These are phyloP conservation scores for Gambelia wislizenii DNA, from an alignment of 2,797 vertebrate species.

Conservation along the genomic window DNA sequence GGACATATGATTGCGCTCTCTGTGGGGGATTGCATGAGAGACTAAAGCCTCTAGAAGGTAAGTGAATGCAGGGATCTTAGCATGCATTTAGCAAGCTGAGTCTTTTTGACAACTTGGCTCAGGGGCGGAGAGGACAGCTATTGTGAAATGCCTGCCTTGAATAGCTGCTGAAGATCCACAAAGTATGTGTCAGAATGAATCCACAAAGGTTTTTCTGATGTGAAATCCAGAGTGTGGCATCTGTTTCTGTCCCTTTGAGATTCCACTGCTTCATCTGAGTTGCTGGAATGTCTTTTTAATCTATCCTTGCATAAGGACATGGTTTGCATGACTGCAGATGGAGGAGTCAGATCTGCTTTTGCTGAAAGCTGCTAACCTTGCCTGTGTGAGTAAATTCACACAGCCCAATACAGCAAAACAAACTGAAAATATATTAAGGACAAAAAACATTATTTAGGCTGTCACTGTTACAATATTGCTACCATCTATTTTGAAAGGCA, in stretches of 20 bases:
- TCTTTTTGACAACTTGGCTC: not conserved
- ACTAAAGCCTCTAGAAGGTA: not conserved
- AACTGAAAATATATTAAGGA: not conserved
- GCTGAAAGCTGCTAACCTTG: not conserved
- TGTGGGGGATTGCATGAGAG: not conserved
- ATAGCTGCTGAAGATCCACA: not conserved
- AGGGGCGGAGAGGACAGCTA: not conserved
- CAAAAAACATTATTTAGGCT: not conserved
- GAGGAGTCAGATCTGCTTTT: conserved; percentile 4
- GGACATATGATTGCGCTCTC: not conserved
- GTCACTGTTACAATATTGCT: not conserved
- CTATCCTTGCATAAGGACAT: conserved; percentile 16
- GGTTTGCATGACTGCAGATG: conserved; percentile 4
- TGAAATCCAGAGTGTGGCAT: not conserved
- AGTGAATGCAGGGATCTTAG: not conserved
- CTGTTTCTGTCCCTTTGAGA: conserved; percentile 3
- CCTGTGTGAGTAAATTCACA: not conserved
- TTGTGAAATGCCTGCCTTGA: not conserved
- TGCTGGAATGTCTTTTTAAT: conserved; percentile 20
- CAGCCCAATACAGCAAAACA: not conserved
- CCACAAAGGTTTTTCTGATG: not conserved
- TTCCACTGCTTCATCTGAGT: conserved; percentile 12
- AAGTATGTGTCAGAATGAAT: not conserved
- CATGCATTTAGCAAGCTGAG: not conserved
- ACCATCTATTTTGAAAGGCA: not conserved